These are phyloP conservation scores for Ondatra zibethicus DNA, from an alignment of 2,113 vertebrate species.

Conservation along the genomic window DNA sequence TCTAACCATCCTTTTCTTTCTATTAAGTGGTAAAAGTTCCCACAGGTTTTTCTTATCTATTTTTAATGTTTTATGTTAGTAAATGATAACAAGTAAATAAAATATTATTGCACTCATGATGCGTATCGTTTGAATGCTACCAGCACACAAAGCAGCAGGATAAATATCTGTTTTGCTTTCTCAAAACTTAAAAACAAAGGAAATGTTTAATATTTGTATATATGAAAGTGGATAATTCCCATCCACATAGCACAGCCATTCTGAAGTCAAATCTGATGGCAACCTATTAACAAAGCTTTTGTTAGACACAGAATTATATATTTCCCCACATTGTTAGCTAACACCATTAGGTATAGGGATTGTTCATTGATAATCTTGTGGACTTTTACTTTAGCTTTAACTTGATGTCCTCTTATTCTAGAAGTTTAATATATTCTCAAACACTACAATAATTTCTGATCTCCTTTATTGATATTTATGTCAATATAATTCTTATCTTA, in stretches of 20 bases:
- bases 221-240: neutral
- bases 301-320: neutral
- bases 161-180: neutral
- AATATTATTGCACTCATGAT: neutral
- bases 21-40: neutral
- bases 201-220: neutral
- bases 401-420: neutral
- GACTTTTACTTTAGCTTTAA: conserved; percentile 35
- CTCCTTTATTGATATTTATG: neutral
- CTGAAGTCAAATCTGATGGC: neutral
- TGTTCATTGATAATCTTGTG: neutral
- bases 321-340: neutral
- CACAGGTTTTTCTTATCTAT: neutral
- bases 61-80: conserved; percentile 2
- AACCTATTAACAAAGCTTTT: neutral
- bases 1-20: neutral
- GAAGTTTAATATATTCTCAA: neutral
- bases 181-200: neutral
- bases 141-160: neutral
- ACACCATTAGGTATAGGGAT: neutral
- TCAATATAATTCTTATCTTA: neutral
- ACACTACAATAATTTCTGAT: neutral
- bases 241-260: neutral
- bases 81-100: conserved; percentile 17
- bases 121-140: neutral